phyloP scores from a whole-genome alignment of 1,140 invertebrate genomes.

The Drosophila lacertosa region DNA sequence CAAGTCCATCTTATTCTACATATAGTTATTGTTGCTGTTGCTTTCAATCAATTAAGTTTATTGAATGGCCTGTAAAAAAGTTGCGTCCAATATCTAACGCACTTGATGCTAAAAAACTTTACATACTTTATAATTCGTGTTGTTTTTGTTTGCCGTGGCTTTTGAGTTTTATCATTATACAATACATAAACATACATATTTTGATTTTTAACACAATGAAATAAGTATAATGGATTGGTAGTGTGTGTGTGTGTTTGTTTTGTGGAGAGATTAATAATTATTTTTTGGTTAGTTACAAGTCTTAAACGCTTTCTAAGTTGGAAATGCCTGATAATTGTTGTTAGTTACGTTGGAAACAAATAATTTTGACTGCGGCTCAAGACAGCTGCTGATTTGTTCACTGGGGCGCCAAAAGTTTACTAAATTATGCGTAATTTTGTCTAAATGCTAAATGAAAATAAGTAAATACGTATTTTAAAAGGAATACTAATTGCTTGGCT shows the following conservation, averaged over 20 bases:
- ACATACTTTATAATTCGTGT: slow-evolving; percentile 2
- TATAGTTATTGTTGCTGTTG: slow-evolving; percentile 60
- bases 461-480: slow-evolving; percentile 48
- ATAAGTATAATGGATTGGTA: slow-evolving; percentile 40
- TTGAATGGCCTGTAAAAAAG: slow-evolving; percentile 40
- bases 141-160: slow-evolving; percentile 21
- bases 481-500: slow-evolving; percentile 62
- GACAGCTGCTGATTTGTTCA: slow-evolving; percentile 62
- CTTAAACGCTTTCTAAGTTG: slow-evolving; percentile 72
- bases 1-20: slow-evolving; percentile 73
- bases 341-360: slow-evolving; percentile 57
- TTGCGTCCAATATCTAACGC: slow-evolving; percentile 6
- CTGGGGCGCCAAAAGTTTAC: slow-evolving; percentile 60
- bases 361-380: slow-evolving; percentile 35
- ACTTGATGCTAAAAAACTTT: slow-evolving; percentile 40
- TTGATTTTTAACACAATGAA: slow-evolving; percentile 48
- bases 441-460: slow-evolving; percentile 69
- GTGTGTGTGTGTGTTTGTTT: slow-evolving; percentile 34
- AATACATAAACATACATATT: slow-evolving; percentile 46
- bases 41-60: slow-evolving; percentile 24
- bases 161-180: slow-evolving; percentile 38
- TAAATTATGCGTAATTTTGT: slow-evolving; percentile 61
- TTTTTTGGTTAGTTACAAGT: slow-evolving; percentile 83
- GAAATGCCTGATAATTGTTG: slow-evolving; percentile 63
- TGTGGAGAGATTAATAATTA: slow-evolving; percentile 66